phyloP scores from a whole-genome alignment of 2,888 invertebrate genomes.

The Euplexia lucipara region DNA sequence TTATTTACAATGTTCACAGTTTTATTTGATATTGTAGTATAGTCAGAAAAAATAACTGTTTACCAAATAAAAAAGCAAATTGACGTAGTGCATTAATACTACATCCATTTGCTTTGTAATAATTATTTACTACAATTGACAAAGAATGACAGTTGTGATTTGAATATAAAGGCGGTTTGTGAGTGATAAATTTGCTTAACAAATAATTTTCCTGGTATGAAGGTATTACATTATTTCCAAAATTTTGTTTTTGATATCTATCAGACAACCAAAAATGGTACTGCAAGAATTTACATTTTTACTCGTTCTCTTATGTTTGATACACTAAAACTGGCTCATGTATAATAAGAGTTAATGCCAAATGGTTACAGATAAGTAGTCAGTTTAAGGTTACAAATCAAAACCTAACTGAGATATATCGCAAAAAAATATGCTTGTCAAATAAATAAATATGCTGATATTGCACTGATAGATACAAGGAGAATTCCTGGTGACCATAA shows the following conservation, averaged over 20 bases:
- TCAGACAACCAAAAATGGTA: constrained; percentile 34
- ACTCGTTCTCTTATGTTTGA: constrained; percentile 34
- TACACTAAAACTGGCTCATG: constrained; percentile 57
- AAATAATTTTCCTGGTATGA: not conserved
- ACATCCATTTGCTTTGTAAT: not conserved
- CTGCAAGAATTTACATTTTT: constrained; percentile 30
- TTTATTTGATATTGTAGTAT: constrained; percentile 23
- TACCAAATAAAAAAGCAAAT: too few species aligned
- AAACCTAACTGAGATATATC: constrained; percentile 25
- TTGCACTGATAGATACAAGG: constrained; percentile 47
- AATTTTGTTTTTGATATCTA: constrained; percentile 43
- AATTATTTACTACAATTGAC: not conserved
- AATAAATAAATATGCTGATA: constrained; percentile 39
- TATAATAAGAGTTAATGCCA: constrained; percentile 30
- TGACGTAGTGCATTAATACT: too few species aligned
- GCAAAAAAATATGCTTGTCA: constrained; percentile 37
- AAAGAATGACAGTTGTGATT: not conserved
- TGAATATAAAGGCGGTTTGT: too few species aligned
- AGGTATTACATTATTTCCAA: constrained; percentile 10
- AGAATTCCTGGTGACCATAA: constrained; percentile 36
- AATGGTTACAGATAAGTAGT: constrained; percentile 19
- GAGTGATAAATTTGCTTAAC: too few species aligned
- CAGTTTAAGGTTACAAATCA: constrained; percentile 26
- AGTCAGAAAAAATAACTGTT: not conserved
- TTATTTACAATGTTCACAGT: constrained; percentile 38